These are phyloP conservation scores for Carabus problematicus DNA, from an alignment of 2,888 invertebrate genomes.

Conservation along the genomic window DNA sequence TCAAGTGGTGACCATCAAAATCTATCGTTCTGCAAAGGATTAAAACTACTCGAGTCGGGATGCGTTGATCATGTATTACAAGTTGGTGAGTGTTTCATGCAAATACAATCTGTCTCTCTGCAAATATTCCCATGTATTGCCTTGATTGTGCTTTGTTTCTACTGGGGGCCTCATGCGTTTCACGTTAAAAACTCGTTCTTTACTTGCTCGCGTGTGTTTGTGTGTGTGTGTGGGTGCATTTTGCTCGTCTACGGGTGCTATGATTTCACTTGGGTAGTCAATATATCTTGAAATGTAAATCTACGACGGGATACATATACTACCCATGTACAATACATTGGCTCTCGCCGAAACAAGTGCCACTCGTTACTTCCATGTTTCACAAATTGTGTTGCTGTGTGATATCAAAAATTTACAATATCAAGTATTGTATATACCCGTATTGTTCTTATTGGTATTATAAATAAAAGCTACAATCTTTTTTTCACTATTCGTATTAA, in stretches of 20 bases:
- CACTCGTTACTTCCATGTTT: too few species aligned
- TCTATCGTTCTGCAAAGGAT: constrained; percentile 85
- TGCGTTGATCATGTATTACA: constrained; percentile 86
- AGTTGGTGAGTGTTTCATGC: constrained; percentile 75
- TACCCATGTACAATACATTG: neutral
- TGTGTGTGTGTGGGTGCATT: constrained; percentile 8
- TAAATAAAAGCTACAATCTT: too few species aligned
- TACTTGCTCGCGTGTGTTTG: neutral
- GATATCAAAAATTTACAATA: too few species aligned
- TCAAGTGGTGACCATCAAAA: constrained; percentile 59
- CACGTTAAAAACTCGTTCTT: neutral
- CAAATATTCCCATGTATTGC: neutral
- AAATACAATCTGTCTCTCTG: neutral
- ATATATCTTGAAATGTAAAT: constrained; percentile 3
- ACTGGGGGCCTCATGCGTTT: neutral
- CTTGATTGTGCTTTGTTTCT: neutral
- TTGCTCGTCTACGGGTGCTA: constrained; percentile 5
- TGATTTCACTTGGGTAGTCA: constrained; percentile 6
- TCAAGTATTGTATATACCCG: too few species aligned
- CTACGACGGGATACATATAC: neutral
- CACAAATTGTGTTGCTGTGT: too few species aligned
- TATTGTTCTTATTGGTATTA: too few species aligned
- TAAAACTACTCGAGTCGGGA: constrained; percentile 81
- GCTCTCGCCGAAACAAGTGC: constrained; percentile 11
- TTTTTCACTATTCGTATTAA: too few species aligned